Base-by-base conservation (phyloP, 2,888 invertebrate species). In the Ormia ochracea region DNA sequence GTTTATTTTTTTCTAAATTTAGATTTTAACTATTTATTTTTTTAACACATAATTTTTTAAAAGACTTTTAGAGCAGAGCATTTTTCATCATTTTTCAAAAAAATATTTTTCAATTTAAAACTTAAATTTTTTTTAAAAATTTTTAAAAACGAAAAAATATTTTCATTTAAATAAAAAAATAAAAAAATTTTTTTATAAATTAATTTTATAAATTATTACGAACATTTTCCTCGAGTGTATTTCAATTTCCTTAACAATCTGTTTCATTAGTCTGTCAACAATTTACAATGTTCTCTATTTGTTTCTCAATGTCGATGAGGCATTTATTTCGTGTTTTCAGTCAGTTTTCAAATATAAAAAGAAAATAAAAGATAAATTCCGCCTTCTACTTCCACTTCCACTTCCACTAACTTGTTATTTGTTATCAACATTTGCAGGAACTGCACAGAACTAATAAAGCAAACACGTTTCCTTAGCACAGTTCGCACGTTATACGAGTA, bases 231-330 rank as follows among this genome's bases (percentile, higher is more conserved):
- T 48, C 12, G 28, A 63, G 76, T 69, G 69, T 69, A n/a, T 63
- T 54, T 33, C 17, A 36, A 45, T 56, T 45, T 63, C 45, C 33
- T 41, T 33, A 59, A 36, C 61, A 66, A 50, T 38, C 26, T 68
- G 80, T 43, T 68, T 80, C 80, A 80, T 80, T 80, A 80, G 72
- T 72, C 54, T 68, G 43, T 76, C 65, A 63, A 76, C 72, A 66
- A 41, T 43, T 72, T 31, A 28, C 17, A 36, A 26, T 38, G 66
- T 50, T 56, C 58, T 54, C 65, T 50, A 10, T 23, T 14, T n/a
- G 21, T 65, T 63, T 45, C 26, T 26, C 23, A 26, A 72, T 31
- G 50, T 21, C 59, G 73, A 63, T 63, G 38, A 72, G 61, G 28
- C 48, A 56, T 65, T 38, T 65, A 36, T 7, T 28, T 48, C 6